phyloP scores from a whole-genome alignment of 2,797 vertebrate species.

The Gastrophryne carolinensis region DNA sequence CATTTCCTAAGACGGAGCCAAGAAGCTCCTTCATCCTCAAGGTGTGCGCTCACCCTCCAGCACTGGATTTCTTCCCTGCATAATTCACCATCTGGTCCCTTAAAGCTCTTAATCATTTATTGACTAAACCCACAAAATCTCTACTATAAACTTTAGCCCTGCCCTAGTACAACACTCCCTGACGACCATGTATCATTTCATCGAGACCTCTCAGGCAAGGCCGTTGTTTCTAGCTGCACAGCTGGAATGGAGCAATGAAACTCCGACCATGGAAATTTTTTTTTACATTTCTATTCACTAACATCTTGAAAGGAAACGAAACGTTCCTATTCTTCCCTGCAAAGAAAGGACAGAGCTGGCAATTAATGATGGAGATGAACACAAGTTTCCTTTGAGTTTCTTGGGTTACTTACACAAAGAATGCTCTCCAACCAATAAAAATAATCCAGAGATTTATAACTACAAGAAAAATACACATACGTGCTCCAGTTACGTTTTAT shows the following conservation, averaged over 20 bases:
- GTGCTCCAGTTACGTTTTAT: conserved; percentile 53
- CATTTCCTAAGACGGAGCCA: conserved; percentile 42
- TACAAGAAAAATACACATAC: conserved; percentile 53
- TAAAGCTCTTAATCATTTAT: conserved; percentile 56
- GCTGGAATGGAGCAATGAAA: conserved; percentile 61
- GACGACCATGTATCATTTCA: conserved; percentile 55
- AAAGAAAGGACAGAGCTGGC: conserved; percentile 40
- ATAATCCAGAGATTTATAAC: conserved; percentile 57
- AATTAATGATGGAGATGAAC: conserved; percentile 52
- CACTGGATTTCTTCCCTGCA: conserved; percentile 45
- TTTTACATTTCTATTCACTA: conserved; percentile 51
- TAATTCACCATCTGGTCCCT: conserved; percentile 54
- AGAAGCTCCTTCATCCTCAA: conserved; percentile 45
- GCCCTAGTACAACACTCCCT: conserved; percentile 53
- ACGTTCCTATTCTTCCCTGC: conserved; percentile 48
- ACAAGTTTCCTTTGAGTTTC: conserved; percentile 61
- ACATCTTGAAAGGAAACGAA: conserved; percentile 55
- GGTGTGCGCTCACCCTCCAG: conserved; percentile 27
- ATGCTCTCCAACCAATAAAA: conserved; percentile 59
- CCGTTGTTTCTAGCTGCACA: conserved; percentile 59
- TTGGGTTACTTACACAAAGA: conserved; percentile 58
- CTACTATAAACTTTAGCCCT: conserved; percentile 52
- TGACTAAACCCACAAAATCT: conserved; percentile 52
- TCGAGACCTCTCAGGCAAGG: conserved; percentile 56
- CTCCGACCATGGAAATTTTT: conserved; percentile 63